Conservation (phyloP, 1,140 invertebrate genomes). For the Aricia agestis region DNA sequence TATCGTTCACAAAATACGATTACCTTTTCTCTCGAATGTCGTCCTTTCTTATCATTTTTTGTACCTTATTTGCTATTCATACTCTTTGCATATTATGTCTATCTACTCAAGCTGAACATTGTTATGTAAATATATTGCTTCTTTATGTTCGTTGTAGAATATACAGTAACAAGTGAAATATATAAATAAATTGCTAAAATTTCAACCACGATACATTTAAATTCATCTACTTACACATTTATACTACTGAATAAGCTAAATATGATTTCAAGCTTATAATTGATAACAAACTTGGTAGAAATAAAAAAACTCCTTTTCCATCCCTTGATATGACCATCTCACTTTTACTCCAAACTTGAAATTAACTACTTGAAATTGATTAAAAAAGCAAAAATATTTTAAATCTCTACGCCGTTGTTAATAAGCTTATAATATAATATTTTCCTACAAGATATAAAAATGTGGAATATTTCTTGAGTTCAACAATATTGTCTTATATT, state of each 20-base stretch:
- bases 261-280: constrained; percentile 15
- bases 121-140: constrained; percentile 16
- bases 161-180: constrained; percentile 50
- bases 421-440: constrained; percentile 38
- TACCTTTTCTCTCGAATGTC: not conserved
- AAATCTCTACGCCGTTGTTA: not conserved
- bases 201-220: constrained; percentile 20
- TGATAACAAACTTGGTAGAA: constrained; percentile 11
- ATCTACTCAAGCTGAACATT: constrained; percentile 19
- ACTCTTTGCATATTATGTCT: not conserved
- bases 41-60: not conserved
- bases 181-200: constrained; percentile 25
- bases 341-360: not conserved
- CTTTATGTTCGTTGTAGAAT: constrained; percentile 64
- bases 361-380: not conserved
- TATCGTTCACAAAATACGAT: not conserved
- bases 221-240: constrained; percentile 27
- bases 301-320: not conserved
- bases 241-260: constrained; percentile 17
- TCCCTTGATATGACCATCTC: constrained; percentile 6
- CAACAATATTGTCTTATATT: constrained; percentile 72
- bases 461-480: constrained; percentile 65
- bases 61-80: not conserved
- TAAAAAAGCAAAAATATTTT: not conserved
- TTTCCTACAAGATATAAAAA: constrained; percentile 66